A percentile compares a stretch with the other conserved stretches of the same genome.
Evolutionary conservation across 2,113 vertebrate genomes (phyloP).

Genomic region (Mormoops blainvillei): DNA sequence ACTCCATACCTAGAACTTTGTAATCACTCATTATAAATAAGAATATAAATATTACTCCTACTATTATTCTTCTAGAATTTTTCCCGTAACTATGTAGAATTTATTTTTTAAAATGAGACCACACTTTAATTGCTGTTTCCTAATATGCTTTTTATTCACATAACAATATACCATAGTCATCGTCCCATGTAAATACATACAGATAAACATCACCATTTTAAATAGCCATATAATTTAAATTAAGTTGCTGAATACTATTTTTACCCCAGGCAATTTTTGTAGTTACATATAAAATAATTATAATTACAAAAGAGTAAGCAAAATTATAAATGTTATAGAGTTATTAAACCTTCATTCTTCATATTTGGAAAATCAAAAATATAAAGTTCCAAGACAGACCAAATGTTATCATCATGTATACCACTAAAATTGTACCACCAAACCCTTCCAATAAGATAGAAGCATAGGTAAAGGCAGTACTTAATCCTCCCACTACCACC

Average conservation of each 20-base stretch:
- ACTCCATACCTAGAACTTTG: neutral
- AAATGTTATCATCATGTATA: neutral
- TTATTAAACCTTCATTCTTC: neutral
- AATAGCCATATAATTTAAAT: neutral
- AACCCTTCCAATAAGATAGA: neutral
- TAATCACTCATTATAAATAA: neutral
- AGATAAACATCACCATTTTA: neutral
- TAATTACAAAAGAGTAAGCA: neutral
- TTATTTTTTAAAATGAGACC: neutral
- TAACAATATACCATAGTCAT: neutral
- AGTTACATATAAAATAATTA: neutral
- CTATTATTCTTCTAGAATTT: neutral
- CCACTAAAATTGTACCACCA: neutral
- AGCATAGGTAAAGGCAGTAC: neutral
- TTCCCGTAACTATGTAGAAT: neutral
- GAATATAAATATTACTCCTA: neutral
- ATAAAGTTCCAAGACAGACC: neutral
- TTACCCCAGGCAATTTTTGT: neutral
- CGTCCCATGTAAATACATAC: neutral
- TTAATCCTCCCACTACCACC: neutral
- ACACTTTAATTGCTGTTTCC: neutral
- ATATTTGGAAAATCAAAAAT: neutral
- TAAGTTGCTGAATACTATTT: neutral
- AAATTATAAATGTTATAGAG: neutral
- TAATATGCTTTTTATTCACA: neutral